A percentile compares a stretch with the other conserved stretches of the same genome.
phyloP scores from a whole-genome alignment of 2,797 vertebrate species.

The Thunnus albacares region DNA sequence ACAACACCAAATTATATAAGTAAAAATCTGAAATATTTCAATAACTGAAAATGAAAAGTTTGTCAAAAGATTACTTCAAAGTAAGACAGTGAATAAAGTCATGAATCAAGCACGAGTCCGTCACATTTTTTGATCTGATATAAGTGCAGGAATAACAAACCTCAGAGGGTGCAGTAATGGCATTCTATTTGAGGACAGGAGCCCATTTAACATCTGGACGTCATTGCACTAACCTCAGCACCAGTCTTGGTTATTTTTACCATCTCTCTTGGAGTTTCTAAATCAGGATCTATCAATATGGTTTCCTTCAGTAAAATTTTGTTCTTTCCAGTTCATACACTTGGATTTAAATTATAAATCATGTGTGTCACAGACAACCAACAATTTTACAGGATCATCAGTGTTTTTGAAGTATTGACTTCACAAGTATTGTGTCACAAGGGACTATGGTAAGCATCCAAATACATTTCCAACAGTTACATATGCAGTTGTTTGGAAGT shows the following conservation, averaged over 20 bases:
- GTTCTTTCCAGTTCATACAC: background rate
- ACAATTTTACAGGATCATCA: background rate
- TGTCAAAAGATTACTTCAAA: background rate
- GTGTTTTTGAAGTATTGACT: background rate
- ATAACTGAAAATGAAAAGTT: background rate
- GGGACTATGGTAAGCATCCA: background rate
- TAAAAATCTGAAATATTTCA: too few species aligned
- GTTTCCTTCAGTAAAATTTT: background rate
- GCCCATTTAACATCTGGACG: constrained; percentile 51
- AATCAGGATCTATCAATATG: background rate
- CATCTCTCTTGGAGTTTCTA: background rate
- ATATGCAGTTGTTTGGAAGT: constrained; percentile 2
- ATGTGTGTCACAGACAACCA: background rate
- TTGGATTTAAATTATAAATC: background rate
- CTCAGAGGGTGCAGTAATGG: constrained; percentile 32
- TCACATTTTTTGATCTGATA: constrained; percentile 25
- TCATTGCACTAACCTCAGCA: constrained; percentile 25
- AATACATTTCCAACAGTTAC: background rate
- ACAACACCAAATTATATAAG: background rate
- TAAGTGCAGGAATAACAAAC: constrained; percentile 11
- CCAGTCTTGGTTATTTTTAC: background rate
- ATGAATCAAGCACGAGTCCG: background rate
- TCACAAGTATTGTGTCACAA: too few species aligned
- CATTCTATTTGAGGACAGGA: constrained; percentile 41
- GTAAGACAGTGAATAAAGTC: background rate